Percentiles rank a stretch among this genome's conserved stretches.
Evolutionary conservation across 2,797 vertebrate genomes (phyloP).

Genomic region (Pseudomugil tenellus): DNA sequence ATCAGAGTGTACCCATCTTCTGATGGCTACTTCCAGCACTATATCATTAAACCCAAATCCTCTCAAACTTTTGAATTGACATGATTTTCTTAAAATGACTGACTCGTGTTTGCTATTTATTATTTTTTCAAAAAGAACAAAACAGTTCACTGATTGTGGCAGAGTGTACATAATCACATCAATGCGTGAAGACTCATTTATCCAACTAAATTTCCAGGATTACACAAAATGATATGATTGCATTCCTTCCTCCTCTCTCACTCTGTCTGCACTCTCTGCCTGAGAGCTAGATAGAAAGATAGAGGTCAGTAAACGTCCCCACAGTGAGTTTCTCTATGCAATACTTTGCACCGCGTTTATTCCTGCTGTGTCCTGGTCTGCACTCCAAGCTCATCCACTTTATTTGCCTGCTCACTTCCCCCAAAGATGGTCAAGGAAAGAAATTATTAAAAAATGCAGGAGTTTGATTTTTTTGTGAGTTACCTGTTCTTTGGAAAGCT

Average conservation of each 20-base stretch:
- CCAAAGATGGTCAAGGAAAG: background rate
- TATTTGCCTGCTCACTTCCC: background rate
- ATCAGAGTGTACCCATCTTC: constrained; percentile 19
- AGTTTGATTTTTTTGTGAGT: background rate
- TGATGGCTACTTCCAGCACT: constrained; percentile 58
- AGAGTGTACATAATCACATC: too few species aligned
- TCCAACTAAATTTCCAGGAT: background rate
- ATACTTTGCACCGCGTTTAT: too few species aligned
- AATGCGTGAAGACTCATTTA: background rate
- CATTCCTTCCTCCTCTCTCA: background rate
- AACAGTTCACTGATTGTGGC: too few species aligned
- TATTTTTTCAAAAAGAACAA: too few species aligned
- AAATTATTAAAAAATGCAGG: background rate
- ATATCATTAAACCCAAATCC: too few species aligned
- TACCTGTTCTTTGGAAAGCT: background rate
- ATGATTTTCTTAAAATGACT: too few species aligned
- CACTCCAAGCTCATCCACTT: background rate
- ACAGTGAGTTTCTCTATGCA: too few species aligned
- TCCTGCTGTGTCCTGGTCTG: too few species aligned
- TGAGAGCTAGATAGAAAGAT: background rate
- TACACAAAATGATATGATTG: background rate
- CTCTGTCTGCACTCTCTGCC: background rate
- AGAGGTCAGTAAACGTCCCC: too few species aligned
- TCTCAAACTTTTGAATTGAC: too few species aligned
- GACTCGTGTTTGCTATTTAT: too few species aligned